Percentiles rank a stretch among this genome's conserved stretches.
Evolutionary conservation across 2,113 vertebrate genomes (phyloP).

Genomic region (Eublepharis macularius): DNA sequence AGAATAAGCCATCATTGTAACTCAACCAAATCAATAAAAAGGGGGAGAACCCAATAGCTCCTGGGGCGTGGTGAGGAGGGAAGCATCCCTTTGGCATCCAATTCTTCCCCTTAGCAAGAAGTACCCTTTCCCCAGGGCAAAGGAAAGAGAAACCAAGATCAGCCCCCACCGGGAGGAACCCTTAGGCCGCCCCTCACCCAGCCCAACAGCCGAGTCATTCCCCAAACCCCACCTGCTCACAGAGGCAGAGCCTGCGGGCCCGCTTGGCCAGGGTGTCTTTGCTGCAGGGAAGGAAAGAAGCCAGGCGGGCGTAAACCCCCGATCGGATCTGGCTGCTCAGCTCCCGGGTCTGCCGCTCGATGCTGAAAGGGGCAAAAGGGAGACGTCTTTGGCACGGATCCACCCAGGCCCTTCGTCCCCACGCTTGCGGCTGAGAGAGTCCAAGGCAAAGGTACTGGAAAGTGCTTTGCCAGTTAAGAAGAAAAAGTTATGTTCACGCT

Average conservation of each 20-base stretch:
- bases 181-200: neutral
- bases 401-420: fast-evolving
- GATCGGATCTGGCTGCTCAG: slow-evolving; percentile 83
- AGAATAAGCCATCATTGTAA: fast-evolving
- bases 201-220: neutral
- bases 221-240: slow-evolving; percentile 77
- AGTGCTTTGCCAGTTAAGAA: neutral
- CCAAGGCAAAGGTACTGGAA: neutral
- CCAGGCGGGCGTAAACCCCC: slow-evolving; percentile 87
- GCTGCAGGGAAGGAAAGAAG: slow-evolving; percentile 91
- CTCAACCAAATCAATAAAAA: fast-evolving
- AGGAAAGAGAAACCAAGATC: too few species aligned
- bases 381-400: neutral
- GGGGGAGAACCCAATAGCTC: fast-evolving
- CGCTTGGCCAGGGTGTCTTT: slow-evolving; percentile 88
- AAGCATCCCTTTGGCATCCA: too few species aligned
- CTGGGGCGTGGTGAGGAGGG: too few species aligned
- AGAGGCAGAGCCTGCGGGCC: slow-evolving; percentile 84
- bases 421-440: neutral
- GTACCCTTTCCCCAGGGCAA: neutral
- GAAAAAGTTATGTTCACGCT: too few species aligned
- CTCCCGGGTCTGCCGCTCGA: slow-evolving; percentile 87
- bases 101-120: neutral
- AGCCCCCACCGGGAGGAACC: neutral
- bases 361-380: slow-evolving; percentile 75